Evolutionary conservation across 2,113 vertebrate genomes (phyloP), one percentile per base, ranked within the genome.

Genomic region (Asarcornis scutulata): DNA sequence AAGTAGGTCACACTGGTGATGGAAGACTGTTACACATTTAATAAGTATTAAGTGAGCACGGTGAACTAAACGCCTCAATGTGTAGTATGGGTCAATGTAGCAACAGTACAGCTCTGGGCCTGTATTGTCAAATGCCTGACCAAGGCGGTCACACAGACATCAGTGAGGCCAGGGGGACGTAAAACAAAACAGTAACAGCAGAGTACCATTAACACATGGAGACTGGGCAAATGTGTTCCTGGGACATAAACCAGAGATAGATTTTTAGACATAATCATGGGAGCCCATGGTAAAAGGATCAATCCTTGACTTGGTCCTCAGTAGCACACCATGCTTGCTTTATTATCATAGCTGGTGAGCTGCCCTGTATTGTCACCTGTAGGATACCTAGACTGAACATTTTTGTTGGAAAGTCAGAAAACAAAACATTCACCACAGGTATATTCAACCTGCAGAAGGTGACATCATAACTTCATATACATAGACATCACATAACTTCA

Each of bases 111-210:
- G 5, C 2, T 0, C 44, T n/a, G 66, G 9, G 17, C 34, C 29
- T 79, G 7, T 58, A 40, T 23, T 60, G 17, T 50, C 77, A 23
- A 1, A 13, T 73, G 46, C 42, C 40, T 58, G n/a, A 23, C 21
- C 62, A 44, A 55, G 15, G 8, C 3, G 55, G 38, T 34, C 38
- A 38, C 32, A 60, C 55, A 66, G 17, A 13, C 2, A 3, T 17
- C 66, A 75, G n/a, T 0, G 0, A n/a, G 44, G 36, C 52, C 48
- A 1, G 1, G 32, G 20, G 27, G 17, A 66, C 32, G 17, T 27
- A 21, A 40, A 71, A 63, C 17, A 32, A 29, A 40, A 53, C 11
- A 63, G 67, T 62, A 82, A 63, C 22, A 11, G 11, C 46, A 68
- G 55, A 46, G 20, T 0, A 5, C 79, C 67, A 36, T 78, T 58